Evolutionary conservation across 1,140 invertebrate species (phyloP), one percentile per base, ranked within the genome.

Genomic region (Rhynchophorus ferrugineus): DNA sequence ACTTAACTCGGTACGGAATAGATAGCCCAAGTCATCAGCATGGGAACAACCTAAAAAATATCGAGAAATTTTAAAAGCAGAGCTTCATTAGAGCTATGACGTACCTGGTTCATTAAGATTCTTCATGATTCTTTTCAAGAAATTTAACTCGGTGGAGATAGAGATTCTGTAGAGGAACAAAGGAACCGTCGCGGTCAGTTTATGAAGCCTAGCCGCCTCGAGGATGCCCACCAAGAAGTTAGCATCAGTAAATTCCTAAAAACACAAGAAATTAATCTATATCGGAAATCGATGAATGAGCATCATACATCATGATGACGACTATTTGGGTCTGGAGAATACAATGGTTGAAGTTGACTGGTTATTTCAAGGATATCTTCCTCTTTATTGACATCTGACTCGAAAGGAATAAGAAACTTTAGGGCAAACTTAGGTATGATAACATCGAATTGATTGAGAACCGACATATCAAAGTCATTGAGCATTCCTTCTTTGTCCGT

Each of bases 11-110:
- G 64, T 74, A 57, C 73, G 68, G 57, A 81, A 83, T 6, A 82
- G 59, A 63, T 81, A 83, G 48, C 74, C 76, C 1, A 82, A 29
- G 54, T 83, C 81, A 56, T 83, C 81, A 0, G 69, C 75, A 58
- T 83, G 81, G 59, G 72, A 73, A 0, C 74, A 76, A 1, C 80
- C 80, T 59, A 77, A 19, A 42, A 49, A 17, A 38, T 6, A 17
- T 5, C 16, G 6, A 13, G 5, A 13, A 13, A 17, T 38, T 13
- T 38, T 38, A 7, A 38, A 13, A 17, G 36, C 11, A 38, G 13
- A 38, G 13, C 13, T 13, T 5, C 6, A 7, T 21, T 3, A 16
- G 61, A 24, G 58, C 58, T 49, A 53, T 34, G 53, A 58, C 45
- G 29, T 43, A 55, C 46, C 53, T 24, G 45, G 45, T 13, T 43